Percentiles rank a stretch among this genome's conserved stretches.
Evolutionary conservation across 1,140 invertebrate species (phyloP).

Genomic region (Procambarus clarkii): DNA sequence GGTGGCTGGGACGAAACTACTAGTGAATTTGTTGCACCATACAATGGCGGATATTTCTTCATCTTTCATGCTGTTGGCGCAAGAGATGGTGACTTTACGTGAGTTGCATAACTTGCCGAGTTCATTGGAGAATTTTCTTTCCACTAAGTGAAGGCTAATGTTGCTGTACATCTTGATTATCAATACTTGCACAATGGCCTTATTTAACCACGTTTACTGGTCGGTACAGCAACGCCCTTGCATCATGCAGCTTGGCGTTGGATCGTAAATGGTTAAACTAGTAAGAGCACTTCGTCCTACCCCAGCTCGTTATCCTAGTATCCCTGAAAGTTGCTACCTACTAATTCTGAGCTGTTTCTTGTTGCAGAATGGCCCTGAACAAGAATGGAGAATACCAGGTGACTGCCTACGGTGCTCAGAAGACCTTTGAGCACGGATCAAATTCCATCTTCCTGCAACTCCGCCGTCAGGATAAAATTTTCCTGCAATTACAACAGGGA

Average conservation of each 20-base stretch:
- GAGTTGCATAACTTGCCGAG: neutral
- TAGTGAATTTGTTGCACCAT: neutral
- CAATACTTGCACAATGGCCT: neutral
- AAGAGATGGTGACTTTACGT: slow-evolving; percentile 19
- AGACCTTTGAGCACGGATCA: slow-evolving; percentile 15
- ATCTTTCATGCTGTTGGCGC: slow-evolving; percentile 9
- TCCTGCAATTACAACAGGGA: slow-evolving; percentile 42
- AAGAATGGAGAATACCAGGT: slow-evolving; percentile 22
- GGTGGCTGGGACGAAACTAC: neutral
- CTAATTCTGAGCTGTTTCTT: neutral
- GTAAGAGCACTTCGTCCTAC: neutral
- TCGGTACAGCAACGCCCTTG: neutral
- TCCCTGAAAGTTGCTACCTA: neutral
- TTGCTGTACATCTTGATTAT: neutral
- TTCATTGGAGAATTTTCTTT: neutral
- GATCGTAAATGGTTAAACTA: neutral
- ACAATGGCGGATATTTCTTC: slow-evolving; percentile 35
- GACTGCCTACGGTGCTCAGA: slow-evolving; percentile 24
- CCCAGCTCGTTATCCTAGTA: neutral
- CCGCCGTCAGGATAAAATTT: neutral
- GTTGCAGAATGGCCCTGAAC: slow-evolving; percentile 27
- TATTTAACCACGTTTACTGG: neutral
- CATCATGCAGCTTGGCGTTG: neutral
- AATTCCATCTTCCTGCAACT: slow-evolving; percentile 25
- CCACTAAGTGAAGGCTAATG: neutral